Evolutionary conservation across 2,888 invertebrate species (phyloP), one percentile per base, ranked within the genome.

Genomic region (Macrophya annulata): DNA sequence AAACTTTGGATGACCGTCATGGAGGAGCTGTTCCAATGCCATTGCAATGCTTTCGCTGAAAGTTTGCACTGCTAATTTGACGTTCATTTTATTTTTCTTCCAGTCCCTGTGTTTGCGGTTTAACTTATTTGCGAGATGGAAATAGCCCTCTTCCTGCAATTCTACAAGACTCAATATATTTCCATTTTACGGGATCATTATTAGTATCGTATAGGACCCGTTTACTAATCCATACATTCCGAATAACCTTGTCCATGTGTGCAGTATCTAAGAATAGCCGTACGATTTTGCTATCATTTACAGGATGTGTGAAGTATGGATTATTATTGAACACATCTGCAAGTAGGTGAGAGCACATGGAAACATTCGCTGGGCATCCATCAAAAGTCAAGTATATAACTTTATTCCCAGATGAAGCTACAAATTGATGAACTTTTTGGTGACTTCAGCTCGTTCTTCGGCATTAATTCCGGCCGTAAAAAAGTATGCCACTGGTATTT

Each of bases 361-460:
- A 9, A 17, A 68, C 31, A 31, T 68, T 68, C 3, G 68, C 68
- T 37, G 68, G 31, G 31, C n/a, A 37, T 9, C 37, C 68, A 68
- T 68, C 68, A 10, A 9, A 68, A 17, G 68, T 68, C 4, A 68
- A 68, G 10, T 5, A 15, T 12, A 68, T 68, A 37, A 68, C 31
- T 12, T 17, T 5, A 31, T 37, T 31, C 12, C 68, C 31, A 1
- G 68, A 43, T 15, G n/a, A 17, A n/a, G 15, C 43, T 5, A 72
- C 37, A n/a, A 43, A 40, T 4, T 43, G 1, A 17, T n/a, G 72
- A 2, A 72, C 72, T 9, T 72, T 43, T 3, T 15, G 5, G 72
- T 72, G 40, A 72, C 43, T 43, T n/a, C n/a, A n/a, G 72, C 17
- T 72, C 17, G 25, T 72, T 72, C 72, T 72, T n/a, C n/a, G 17